Conservation (phyloP, 2,888 invertebrate species). For the Microctonus aethiopoides region DNA sequence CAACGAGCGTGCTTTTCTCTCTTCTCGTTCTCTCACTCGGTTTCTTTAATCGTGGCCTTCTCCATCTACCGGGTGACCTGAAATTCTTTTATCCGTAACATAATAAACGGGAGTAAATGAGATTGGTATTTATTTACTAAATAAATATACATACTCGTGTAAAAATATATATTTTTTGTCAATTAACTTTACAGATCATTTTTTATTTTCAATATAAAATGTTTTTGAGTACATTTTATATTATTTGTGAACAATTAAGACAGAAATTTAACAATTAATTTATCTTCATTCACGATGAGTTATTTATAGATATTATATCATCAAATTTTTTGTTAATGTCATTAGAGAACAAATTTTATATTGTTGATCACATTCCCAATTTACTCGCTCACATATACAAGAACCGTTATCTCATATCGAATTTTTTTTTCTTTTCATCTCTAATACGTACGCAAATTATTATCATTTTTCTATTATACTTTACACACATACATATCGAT, state of each 20-base stretch:
- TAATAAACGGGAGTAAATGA: not conserved
- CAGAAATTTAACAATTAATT: not conserved
- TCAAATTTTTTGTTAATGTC: too few species aligned
- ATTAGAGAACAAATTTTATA: not conserved
- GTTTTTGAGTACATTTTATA: too few species aligned
- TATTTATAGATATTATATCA: too few species aligned
- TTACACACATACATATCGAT: not conserved
- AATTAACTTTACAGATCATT: too few species aligned
- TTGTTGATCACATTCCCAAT: not conserved
- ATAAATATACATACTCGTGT: too few species aligned
- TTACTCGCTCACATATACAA: not conserved
- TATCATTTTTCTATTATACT: not conserved
- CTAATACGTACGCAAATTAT: not conserved
- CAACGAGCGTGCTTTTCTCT: not conserved
- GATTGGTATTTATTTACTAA: too few species aligned
- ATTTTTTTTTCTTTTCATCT: not conserved
- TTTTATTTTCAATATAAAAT: too few species aligned
- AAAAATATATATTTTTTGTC: too few species aligned
- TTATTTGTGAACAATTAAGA: too few species aligned
- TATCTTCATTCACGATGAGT: not conserved
- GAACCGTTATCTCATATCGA: not conserved
- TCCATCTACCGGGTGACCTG: conserved; percentile 35
- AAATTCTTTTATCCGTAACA: not conserved
- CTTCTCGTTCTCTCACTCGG: not conserved
- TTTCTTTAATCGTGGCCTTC: conserved; percentile 23